These are phyloP conservation scores for Antigone vipio DNA, from an alignment of 2,113 vertebrate species.

Conservation along the genomic window DNA sequence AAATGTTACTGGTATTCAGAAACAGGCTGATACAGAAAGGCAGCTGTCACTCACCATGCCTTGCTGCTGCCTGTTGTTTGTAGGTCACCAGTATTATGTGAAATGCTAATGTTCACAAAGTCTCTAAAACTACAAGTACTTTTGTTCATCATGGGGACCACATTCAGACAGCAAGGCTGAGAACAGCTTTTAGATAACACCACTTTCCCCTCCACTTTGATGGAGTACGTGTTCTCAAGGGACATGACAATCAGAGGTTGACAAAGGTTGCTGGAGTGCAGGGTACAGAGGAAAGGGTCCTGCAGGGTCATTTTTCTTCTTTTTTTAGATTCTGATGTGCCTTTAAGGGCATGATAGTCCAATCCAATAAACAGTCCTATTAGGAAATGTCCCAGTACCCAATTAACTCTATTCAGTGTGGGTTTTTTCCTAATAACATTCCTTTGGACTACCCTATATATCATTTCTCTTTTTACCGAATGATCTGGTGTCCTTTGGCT, in stretches of 20 bases:
- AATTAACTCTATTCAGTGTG: not conserved
- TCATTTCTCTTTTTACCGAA: not conserved
- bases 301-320: not conserved
- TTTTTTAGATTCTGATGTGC: not conserved
- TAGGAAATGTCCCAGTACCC: not conserved
- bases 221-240: not conserved
- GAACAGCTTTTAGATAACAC: not conserved
- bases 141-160: not conserved
- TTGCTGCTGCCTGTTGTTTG: not conserved
- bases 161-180: not conserved
- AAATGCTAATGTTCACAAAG: not conserved
- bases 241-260: fast-evolving
- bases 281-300: not conserved
- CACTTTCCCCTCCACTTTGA: not conserved
- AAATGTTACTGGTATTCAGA: not conserved
- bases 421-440: not conserved
- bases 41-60: not conserved
- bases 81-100: not conserved
- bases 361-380: not conserved
- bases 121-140: not conserved
- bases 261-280: not conserved
- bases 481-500: not conserved
- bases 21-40: not conserved
- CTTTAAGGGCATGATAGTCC: not conserved
- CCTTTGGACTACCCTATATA: not conserved